phyloP scores from a whole-genome alignment of 2,113 vertebrate genomes.

The Chiloscyllium plagiosum region DNA sequence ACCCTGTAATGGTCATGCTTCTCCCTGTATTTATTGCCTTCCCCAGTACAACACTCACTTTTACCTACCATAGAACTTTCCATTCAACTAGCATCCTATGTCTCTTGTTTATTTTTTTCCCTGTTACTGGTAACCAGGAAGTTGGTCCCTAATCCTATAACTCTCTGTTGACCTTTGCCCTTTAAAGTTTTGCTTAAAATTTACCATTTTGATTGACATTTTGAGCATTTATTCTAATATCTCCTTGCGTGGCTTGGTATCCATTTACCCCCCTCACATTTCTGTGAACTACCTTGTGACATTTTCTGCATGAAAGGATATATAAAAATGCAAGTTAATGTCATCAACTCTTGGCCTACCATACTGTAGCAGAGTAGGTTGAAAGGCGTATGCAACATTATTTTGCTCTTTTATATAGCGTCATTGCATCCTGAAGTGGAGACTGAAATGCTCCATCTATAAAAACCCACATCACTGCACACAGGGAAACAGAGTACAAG shows the following conservation, averaged over 20 bases:
- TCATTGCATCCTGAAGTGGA: not conserved
- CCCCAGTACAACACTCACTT: not conserved
- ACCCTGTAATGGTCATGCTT: not conserved
- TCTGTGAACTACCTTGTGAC: not conserved
- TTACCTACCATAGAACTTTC: not conserved
- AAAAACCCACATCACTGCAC: not conserved
- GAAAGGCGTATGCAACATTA: not conserved
- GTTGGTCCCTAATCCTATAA: not conserved
- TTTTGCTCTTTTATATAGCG: not conserved
- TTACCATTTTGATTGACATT: not conserved
- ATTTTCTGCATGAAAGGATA: not conserved
- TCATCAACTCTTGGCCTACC: not conserved
- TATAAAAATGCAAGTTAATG: not conserved
- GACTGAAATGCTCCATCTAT: not conserved
- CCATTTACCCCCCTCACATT: not conserved
- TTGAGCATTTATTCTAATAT: not conserved
- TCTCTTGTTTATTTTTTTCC: not conserved
- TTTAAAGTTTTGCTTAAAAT: not conserved
- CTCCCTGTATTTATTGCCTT: not conserved
- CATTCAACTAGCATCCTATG: not conserved
- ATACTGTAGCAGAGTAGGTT: not conserved
- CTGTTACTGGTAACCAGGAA: not conserved
- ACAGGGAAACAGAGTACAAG: not conserved
- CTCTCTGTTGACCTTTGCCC: not conserved
- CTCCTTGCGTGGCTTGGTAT: not conserved